Conservation (phyloP, 2,113 vertebrate genomes). For the Phalacrocorax brasilianus region DNA sequence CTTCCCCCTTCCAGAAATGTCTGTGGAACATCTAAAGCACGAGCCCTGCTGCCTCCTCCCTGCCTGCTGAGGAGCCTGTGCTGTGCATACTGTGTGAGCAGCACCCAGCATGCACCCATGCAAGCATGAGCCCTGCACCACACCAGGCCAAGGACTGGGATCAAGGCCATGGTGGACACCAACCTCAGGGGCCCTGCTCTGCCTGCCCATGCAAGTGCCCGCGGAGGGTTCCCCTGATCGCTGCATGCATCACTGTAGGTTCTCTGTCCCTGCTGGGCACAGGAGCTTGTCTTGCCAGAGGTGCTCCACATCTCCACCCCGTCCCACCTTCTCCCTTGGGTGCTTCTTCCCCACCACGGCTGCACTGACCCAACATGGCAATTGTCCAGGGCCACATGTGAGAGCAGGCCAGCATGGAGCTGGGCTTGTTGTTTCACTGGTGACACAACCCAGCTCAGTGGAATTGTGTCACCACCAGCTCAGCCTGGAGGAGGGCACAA, state of each 20-base stretch:
- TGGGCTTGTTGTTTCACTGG: not conserved
- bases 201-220: fast-evolving
- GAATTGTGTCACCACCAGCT: not conserved
- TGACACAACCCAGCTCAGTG: not conserved
- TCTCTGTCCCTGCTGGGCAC: not conserved
- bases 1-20: not conserved
- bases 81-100: not conserved
- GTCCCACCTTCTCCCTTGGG: not conserved
- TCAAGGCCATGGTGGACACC: not conserved
- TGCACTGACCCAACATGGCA: not conserved
- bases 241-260: fast-evolving
- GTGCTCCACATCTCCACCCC: not conserved
- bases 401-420: not conserved
- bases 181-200: not conserved
- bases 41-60: fast-evolving
- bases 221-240: not conserved
- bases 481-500: not conserved
- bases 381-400: fast-evolving
- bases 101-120: fast-evolving
- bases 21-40: not conserved
- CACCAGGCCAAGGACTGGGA: fast-evolving
- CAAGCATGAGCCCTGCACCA: not conserved
- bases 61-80: not conserved
- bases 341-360: not conserved
- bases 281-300: not conserved